Percentiles rank a stretch among this genome's conserved stretches.
Evolutionary conservation across 1,140 invertebrate genomes (phyloP).

Genomic region (Drosophila pallidifrons): DNA sequence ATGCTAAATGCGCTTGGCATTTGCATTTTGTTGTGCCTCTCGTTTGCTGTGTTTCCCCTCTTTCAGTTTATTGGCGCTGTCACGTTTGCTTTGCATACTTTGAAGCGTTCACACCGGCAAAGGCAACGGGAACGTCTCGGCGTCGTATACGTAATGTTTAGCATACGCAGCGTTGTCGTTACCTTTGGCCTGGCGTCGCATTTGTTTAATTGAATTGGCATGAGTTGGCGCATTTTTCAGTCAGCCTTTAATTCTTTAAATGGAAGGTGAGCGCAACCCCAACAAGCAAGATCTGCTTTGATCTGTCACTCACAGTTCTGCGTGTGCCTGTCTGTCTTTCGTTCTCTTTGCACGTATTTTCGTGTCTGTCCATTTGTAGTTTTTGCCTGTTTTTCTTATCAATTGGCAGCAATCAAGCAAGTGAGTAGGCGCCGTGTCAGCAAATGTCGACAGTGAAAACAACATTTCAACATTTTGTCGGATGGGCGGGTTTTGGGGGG

Average conservation of each 20-base stretch:
- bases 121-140: neutral
- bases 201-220: constrained; percentile 76
- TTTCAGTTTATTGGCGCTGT: constrained; percentile 41
- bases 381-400: constrained; percentile 61
- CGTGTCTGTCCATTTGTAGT: constrained; percentile 38
- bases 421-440: constrained; percentile 52
- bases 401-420: constrained; percentile 62
- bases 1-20: constrained; percentile 60
- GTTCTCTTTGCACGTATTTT: constrained; percentile 9
- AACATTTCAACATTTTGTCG: constrained; percentile 55
- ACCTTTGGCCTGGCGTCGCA: constrained; percentile 37
- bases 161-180: constrained; percentile 54
- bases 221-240: constrained; percentile 45
- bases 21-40: constrained; percentile 62
- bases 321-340: constrained; percentile 34
- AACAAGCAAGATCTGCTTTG: constrained; percentile 49
- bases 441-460: constrained; percentile 61
- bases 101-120: constrained; percentile 36
- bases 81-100: constrained; percentile 75
- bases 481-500: neutral
- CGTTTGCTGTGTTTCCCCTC: too few species aligned
- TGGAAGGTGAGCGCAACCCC: constrained; percentile 32
- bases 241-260: constrained; percentile 41
- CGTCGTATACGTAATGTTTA: constrained; percentile 40
- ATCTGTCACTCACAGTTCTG: constrained; percentile 39